These are phyloP conservation scores for Morone saxatilis DNA, from an alignment of 2,113 vertebrate species.

Conservation along the genomic window DNA sequence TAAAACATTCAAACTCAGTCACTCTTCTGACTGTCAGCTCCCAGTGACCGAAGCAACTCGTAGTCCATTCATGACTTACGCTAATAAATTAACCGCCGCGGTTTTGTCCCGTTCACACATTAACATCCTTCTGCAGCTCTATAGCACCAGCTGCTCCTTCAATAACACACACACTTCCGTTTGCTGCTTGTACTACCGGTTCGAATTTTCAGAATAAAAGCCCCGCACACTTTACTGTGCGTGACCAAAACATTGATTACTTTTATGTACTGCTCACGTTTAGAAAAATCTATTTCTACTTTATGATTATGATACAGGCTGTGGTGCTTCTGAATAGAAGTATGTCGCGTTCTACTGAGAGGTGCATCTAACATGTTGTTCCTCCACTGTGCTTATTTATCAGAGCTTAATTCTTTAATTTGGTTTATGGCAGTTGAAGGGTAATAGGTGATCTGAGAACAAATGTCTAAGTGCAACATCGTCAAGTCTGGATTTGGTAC, in stretches of 20 bases:
- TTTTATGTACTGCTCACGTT: too few relatives aligned
- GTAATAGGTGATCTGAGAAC: too few relatives aligned
- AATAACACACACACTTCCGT: not conserved
- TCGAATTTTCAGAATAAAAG: slow-evolving; percentile 51
- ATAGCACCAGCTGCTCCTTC: fast-evolving
- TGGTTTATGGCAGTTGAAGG: too few relatives aligned
- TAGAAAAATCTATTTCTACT: not conserved
- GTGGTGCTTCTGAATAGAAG: not conserved
- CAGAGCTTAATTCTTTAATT: too few relatives aligned
- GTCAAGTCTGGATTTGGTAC: too few relatives aligned
- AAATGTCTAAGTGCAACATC: too few relatives aligned
- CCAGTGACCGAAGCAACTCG: not conserved
- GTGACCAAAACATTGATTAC: too few relatives aligned
- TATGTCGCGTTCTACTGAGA: not conserved
- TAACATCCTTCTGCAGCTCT: not conserved
- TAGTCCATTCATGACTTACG: not conserved
- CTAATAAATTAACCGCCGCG: fast-evolving
- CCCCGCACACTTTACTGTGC: not conserved
- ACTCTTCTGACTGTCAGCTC: not conserved
- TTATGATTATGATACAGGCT: not conserved
- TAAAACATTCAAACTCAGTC: fast-evolving
- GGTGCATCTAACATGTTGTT: too few relatives aligned
- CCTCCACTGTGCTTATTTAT: too few relatives aligned
- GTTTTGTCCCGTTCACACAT: not conserved
- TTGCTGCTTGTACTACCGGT: slow-evolving; percentile 4